Evolutionary conservation across 92 coral and sea anemone genomes (phyloP), one percentile per base, ranked within the genome.

Genomic region (Umimayanthus chanpuru): DNA sequence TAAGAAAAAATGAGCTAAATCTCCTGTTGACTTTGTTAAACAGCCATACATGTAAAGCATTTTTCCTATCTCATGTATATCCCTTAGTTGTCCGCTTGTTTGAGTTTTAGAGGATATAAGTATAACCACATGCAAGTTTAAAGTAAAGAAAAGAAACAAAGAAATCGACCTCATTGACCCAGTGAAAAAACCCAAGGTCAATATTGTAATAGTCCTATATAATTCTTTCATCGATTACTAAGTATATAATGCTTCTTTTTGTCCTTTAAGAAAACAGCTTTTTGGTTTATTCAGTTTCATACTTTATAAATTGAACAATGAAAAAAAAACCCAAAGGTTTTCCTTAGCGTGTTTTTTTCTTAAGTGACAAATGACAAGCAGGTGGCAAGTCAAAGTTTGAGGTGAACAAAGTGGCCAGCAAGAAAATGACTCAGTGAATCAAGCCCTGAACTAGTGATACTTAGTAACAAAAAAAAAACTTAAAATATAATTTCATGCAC

Each of bases 61-160:
- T 73, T 32, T 36, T 32, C 23, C 9, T 16, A 20, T 25, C 21
- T 61, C 68, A 61, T 20, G 2, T 7, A 53, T 14, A 36, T 2
- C 26, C n/a, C 39, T 78, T n/a, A 49, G 10, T 0, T 29, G 29
- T 18, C 11, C 30, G 16, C 38, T 76, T 76, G 85, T 36, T 38
- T 32, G 28, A 55, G 43, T 14, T 55, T 56, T 23, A 16, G 18
- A 10, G 7, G 28, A 58, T 41, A 81, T 32, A 32, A 32, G 39
- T 81, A 58, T 12, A 64, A 58, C 72, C 85, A 81, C 85, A 81
- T 16, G 85, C 67, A 81, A 39, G 11, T 58, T 55, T 79, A 61
- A 80, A 55, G 36, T 30, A 80, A 41, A 10, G 29, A 38, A 16
- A 26, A 56, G 85, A 16, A 55, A 81, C 73, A 81, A 58, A 81